phyloP scores from a whole-genome alignment of 2,113 vertebrate genomes.

The Bostrychus sinensis region DNA sequence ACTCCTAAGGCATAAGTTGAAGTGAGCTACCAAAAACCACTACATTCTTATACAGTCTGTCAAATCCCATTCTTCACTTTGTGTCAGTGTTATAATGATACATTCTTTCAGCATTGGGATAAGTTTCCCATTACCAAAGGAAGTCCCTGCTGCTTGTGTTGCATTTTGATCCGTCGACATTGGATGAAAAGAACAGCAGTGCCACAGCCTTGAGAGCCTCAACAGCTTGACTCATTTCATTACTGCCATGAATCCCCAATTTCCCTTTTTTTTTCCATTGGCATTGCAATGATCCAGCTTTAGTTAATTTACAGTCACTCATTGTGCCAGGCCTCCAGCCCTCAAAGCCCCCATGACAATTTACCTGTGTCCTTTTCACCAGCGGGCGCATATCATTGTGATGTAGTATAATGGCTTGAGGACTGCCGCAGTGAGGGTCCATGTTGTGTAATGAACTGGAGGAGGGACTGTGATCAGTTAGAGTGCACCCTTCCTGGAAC shows the following conservation, averaged over 20 bases:
- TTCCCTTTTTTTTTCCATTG: slow-evolving; percentile 35
- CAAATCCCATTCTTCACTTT: too few species aligned
- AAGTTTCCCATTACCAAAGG: slow-evolving; percentile 41
- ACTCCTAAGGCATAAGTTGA: too few species aligned
- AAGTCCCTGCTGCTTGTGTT: slow-evolving; percentile 47
- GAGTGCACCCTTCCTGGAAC: slow-evolving; percentile 14
- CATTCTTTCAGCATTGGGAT: slow-evolving; percentile 28
- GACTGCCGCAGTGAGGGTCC: slow-evolving; percentile 11
- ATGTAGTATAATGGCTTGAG: slow-evolving; percentile 50
- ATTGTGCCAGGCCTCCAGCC: slow-evolving; percentile 39
- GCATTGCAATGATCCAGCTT: slow-evolving; percentile 49
- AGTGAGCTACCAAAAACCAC: too few species aligned
- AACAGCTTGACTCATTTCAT: slow-evolving; percentile 74
- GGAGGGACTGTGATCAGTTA: slow-evolving; percentile 42
- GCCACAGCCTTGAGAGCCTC: slow-evolving; percentile 52
- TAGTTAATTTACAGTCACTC: slow-evolving; percentile 62
- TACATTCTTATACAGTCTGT: too few species aligned
- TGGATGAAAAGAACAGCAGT: slow-evolving; percentile 63
- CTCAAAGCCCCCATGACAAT: slow-evolving; percentile 61
- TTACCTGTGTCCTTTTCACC: slow-evolving; percentile 68
- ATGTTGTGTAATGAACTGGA: slow-evolving; percentile 52
- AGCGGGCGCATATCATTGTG: slow-evolving; percentile 41
- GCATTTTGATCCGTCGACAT: too few species aligned
- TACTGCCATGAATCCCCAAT: slow-evolving; percentile 67
- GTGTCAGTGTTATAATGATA: too few species aligned